A percentile compares a stretch with the other conserved stretches of the same genome.
Evolutionary conservation across 1,140 invertebrate genomes (phyloP).

Genomic region (Aricia agestis): DNA sequence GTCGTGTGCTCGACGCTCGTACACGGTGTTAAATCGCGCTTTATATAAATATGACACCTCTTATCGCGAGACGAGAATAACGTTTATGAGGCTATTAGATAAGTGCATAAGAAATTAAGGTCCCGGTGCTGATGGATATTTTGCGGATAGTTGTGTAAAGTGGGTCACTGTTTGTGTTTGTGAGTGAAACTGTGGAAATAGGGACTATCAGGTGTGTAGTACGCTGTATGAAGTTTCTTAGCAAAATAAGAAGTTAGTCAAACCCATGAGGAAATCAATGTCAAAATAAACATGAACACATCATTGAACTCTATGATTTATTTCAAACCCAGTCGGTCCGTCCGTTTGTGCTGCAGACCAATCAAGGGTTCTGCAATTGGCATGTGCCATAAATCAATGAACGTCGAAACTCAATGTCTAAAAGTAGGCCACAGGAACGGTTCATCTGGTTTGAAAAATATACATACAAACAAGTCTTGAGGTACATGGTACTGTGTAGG

Average conservation of each 20-base stretch:
- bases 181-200: neutral
- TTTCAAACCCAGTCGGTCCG: neutral
- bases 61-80: neutral
- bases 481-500: neutral
- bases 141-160: constrained; percentile 11
- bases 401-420: neutral
- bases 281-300: no score
- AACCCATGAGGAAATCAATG: no score
- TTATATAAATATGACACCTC: constrained; percentile 3
- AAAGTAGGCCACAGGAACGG: neutral
- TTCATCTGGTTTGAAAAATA: neutral
- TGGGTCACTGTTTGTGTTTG: constrained; percentile 17
- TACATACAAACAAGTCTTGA: no score
- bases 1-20: neutral
- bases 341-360: neutral
- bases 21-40: neutral
- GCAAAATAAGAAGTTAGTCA: no score
- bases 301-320: no score
- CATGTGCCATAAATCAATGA: constrained; percentile 3
- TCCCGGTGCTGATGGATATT: neutral
- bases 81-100: neutral
- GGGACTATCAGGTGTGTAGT: neutral
- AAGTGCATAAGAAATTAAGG: neutral
- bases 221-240: no score
- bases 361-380: neutral